Percentiles rank a stretch among this genome's conserved stretches.
Evolutionary conservation across 2,797 vertebrate genomes (phyloP).

Genomic region (Emydoidea blandingii): DNA sequence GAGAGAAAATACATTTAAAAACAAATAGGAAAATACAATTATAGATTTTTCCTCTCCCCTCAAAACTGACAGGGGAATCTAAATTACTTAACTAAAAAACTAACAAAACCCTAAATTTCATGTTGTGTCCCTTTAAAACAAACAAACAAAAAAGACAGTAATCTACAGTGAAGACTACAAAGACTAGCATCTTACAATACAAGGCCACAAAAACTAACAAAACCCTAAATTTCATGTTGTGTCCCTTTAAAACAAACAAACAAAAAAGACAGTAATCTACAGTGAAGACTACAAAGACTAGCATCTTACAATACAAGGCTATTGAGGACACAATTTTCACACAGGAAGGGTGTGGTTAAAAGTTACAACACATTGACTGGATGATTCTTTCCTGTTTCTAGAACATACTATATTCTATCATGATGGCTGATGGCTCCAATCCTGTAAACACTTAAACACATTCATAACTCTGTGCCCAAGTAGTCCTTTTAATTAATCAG

Average conservation of each 20-base stretch:
- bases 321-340: background rate
- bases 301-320: background rate
- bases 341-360: background rate
- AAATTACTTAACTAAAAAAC: background rate
- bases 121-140: background rate
- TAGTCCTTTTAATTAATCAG: background rate
- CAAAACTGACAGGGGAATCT: background rate
- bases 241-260: background rate
- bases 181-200: no score
- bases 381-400: background rate
- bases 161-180: no score
- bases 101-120: background rate
- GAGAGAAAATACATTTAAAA: background rate
- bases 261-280: background rate
- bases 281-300: background rate
- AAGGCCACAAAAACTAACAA: background rate
- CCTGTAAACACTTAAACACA: background rate
- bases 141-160: no score
- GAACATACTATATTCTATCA: background rate
- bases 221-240: background rate
- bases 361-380: background rate
- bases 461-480: background rate
- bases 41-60: background rate
- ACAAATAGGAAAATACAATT: background rate
- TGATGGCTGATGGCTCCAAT: background rate